Evolutionary conservation across 2,797 vertebrate genomes (phyloP).

Genomic region (Benthosema pterotum): DNA sequence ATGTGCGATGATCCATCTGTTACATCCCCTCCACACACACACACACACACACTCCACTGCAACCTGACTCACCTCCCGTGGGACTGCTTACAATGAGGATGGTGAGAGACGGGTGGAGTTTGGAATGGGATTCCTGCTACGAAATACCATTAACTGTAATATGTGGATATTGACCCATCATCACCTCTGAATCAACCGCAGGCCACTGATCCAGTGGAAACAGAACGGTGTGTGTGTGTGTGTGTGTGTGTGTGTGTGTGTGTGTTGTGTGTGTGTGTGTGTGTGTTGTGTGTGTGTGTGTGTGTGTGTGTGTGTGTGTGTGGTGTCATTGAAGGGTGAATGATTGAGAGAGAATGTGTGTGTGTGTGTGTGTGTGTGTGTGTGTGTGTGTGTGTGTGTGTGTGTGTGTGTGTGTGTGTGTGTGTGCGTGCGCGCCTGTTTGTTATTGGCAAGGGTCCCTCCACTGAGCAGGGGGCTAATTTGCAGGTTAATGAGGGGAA

Average conservation of each 20-base stretch:
- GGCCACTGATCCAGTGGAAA: constrained; percentile 6
- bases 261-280: too few relatives aligned
- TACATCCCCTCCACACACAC: constrained; percentile 24
- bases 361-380: too few relatives aligned
- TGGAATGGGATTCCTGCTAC: constrained; percentile 13
- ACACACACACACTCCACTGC: too few relatives aligned
- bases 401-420: constrained; percentile 2
- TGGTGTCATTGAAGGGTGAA: constrained; percentile 9
- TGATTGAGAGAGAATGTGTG: too few relatives aligned
- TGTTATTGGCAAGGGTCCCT: constrained; percentile 18
- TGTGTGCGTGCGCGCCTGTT: background rate
- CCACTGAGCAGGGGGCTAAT: constrained; percentile 17
- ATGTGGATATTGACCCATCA: background rate
- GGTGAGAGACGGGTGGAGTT: background rate
- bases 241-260: constrained; percentile 5
- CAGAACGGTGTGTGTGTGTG: constrained; percentile 1
- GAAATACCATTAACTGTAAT: background rate
- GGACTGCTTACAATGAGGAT: constrained; percentile 9
- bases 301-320: constrained; percentile 6
- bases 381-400: background rate
- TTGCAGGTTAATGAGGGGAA: constrained; percentile 32
- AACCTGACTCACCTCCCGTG: constrained; percentile 1
- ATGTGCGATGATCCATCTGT: constrained; percentile 10
- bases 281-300: background rate
- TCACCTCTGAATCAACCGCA: background rate